These are phyloP conservation scores for Atractosteus spatula DNA, from an alignment of 2,113 vertebrate genomes.

Conservation along the genomic window DNA sequence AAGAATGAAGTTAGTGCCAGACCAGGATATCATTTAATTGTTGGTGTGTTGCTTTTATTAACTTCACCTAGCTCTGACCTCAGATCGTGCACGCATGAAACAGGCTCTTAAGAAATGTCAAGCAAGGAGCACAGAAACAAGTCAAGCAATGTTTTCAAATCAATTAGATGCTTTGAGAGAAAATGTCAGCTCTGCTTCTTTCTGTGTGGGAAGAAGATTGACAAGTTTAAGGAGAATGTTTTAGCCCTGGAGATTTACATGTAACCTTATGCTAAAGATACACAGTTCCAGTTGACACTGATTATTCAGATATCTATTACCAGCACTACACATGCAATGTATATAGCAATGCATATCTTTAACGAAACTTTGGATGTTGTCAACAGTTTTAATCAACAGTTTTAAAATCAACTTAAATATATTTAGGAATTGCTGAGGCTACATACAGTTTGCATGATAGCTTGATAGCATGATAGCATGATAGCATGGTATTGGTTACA, in stretches of 20 bases:
- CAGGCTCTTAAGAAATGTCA: constrained; percentile 16
- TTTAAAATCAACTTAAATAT: constrained; percentile 18
- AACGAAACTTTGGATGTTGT: constrained; percentile 16
- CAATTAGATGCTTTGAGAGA: constrained; percentile 21
- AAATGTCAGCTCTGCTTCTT: constrained; percentile 18
- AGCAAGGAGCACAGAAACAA: constrained; percentile 11
- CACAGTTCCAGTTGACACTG: neutral
- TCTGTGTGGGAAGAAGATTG: constrained; percentile 14
- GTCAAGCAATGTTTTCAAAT: constrained; percentile 20
- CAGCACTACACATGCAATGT: neutral
- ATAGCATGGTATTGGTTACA: too few species aligned
- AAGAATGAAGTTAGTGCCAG: too few species aligned
- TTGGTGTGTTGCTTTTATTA: constrained; percentile 6
- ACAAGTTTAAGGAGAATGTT: constrained; percentile 16
- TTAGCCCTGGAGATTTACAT: neutral
- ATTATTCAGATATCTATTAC: constrained; percentile 1
- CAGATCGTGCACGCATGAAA: constrained; percentile 1
- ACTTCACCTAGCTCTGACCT: constrained; percentile 11
- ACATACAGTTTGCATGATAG: too few species aligned
- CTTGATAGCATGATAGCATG: too few species aligned
- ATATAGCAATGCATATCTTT: neutral
- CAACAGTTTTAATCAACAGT: constrained; percentile 2
- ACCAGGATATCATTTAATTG: neutral
- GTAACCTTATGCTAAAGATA: neutral
- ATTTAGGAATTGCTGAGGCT: constrained; percentile 7